Evolutionary conservation across 2,113 vertebrate genomes (phyloP), one percentile per base, ranked within the genome.

Genomic region (Nesogale talazaci): DNA sequence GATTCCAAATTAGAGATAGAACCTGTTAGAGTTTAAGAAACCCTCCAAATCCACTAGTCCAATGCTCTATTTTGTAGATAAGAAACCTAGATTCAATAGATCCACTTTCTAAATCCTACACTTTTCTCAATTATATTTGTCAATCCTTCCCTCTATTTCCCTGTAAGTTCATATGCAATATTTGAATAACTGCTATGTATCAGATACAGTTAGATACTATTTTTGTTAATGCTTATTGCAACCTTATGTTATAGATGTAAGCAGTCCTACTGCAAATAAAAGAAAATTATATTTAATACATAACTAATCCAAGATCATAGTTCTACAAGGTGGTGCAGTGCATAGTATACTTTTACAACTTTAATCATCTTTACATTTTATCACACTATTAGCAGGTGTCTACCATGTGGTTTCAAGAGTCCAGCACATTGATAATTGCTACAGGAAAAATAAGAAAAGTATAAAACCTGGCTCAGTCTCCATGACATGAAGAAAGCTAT

Each of bases 1-100:
- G 17, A 31, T 77, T 93, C 86, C 92, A 31, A 72, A 36, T 36
- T n/a, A 91, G 92, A 81, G 77, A 93, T 10, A 88, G 11, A 90
- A 5, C 80, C 15, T 2, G 61, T 23, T 67, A 87, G 25, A 89
- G 67, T 94, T 92, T 93, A 56, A 72, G 23, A 46, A 38, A 81
- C 69, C 20, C 56, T 88, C 46, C 16, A 89, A 72, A 86, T 83
- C 14, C 14, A 77, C 27, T 75, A 34, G 17, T n/a, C 67, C 36
- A 69, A 38, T 77, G 46, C 23, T 92, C 59, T 29, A 17, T 82
- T 91, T 74, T 74, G 7, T 63, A 87, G 20, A 46, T 36, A 46
- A 83, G 27, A 91, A 92, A 38, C 34, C 7, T 6, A 76, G 29
- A 22, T 3, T 31, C 46, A 59, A 27, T 1, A n/a, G 14, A 14